Conservation (phyloP, 2,888 invertebrate species). For the Artemia sinica region DNA sequence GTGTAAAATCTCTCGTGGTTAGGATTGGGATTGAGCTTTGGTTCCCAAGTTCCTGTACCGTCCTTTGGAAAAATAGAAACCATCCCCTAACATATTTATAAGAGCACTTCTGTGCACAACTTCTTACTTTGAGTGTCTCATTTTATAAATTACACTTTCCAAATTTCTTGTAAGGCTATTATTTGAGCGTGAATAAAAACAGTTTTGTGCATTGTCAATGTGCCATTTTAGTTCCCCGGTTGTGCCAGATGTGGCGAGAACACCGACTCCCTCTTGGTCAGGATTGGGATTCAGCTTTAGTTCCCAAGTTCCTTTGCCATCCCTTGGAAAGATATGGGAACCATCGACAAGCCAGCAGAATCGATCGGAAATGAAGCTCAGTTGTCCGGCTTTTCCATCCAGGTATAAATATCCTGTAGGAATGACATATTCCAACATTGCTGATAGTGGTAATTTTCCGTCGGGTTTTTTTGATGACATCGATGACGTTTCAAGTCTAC, state of each 20-base stretch:
- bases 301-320: constrained; percentile 8
- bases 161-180: too few species aligned
- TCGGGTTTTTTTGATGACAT: not conserved
- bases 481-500: not conserved
- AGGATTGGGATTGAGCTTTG: too few species aligned
- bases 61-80: too few species aligned
- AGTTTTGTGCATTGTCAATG: too few species aligned
- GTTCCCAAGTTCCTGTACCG: too few species aligned
- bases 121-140: too few species aligned
- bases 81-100: too few species aligned
- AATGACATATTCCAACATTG: not conserved
- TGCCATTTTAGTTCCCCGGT: not conserved
- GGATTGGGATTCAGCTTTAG: not conserved
- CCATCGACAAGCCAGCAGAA: not conserved
- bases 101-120: too few species aligned
- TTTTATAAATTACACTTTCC: too few species aligned
- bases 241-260: not conserved
- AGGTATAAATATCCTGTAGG: not conserved
- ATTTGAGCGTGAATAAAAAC: too few species aligned
- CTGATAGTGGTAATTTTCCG: not conserved
- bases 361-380: not conserved
- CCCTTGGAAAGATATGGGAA: not conserved
- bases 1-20: too few species aligned
- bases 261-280: constrained; percentile 5
- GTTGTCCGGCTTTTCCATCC: too few species aligned